phyloP scores from a whole-genome alignment of 2,797 vertebrate species.

The Lagocephalus sceleratus region DNA sequence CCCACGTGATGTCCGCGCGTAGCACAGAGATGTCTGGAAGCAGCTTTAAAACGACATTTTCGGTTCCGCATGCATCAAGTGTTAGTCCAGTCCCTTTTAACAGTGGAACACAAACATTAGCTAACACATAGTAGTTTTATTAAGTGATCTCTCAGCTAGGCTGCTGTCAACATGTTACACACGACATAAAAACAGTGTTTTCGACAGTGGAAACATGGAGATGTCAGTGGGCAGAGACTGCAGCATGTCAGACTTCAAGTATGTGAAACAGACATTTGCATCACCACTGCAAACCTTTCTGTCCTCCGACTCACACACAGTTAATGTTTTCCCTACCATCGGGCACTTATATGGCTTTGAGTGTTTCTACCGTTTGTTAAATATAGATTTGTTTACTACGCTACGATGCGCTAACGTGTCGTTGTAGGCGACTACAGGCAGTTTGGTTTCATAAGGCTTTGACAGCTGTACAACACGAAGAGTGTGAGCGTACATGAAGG shows the following conservation, averaged over 20 bases:
- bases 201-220: conserved; percentile 49
- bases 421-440: conserved; percentile 16
- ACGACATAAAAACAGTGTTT: conserved; percentile 63
- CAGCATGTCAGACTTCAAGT: conserved; percentile 77
- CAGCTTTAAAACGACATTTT: conserved; percentile 2
- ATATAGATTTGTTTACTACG: conserved; percentile 8
- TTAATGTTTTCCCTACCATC: conserved; percentile 31
- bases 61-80: conserved; percentile 17
- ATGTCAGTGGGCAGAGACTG: conserved; percentile 54
- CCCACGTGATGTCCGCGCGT: conserved; percentile 2
- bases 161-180: conserved; percentile 57
- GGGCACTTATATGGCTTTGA: conserved; percentile 58
- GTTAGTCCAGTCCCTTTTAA: conserved; percentile 46
- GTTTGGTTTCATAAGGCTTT: conserved; percentile 39
- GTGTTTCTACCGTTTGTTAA: conserved; percentile 33
- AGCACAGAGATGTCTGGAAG: conserved; percentile 2
- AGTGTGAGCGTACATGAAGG: conserved; percentile 15
- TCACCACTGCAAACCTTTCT: conserved; percentile 57
- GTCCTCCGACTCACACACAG: conserved; percentile 30
- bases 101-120: conserved; percentile 55
- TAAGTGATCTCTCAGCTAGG: conserved; percentile 51
- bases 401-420: conserved; percentile 40
- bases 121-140: conserved; percentile 61
- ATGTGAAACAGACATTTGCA: conserved; percentile 68
- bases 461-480: conserved; percentile 43